Evolutionary conservation across 2,888 invertebrate genomes (phyloP).

Genomic region (Eurytoma adleriae): DNA sequence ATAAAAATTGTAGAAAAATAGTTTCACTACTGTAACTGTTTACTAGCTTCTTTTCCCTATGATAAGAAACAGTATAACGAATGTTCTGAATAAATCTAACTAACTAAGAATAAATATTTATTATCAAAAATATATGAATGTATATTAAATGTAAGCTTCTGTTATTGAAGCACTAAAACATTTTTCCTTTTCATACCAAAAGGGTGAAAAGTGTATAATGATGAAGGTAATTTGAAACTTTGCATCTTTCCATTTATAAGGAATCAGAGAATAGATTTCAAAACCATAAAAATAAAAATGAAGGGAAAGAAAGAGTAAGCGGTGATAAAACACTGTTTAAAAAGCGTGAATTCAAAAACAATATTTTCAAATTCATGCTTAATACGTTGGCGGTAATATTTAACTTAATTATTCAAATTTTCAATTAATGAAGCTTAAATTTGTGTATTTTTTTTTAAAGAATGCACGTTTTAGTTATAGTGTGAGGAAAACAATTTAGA

Average conservation of each 20-base stretch:
- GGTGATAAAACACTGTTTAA: too few relatives aligned
- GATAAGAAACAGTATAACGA: constrained; percentile 9
- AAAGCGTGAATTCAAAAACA: constrained; percentile 19
- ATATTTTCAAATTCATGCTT: constrained; percentile 23
- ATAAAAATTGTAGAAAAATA: constrained; percentile 47
- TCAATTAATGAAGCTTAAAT: too few relatives aligned
- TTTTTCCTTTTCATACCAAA: background rate
- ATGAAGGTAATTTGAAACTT: constrained; percentile 53
- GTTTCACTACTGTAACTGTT: constrained; percentile 19
- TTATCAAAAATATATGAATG: too few relatives aligned
- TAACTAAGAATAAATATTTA: background rate
- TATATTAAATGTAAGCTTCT: constrained; percentile 7
- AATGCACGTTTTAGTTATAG: too few relatives aligned
- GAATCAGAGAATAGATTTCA: background rate
- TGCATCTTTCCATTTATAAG: constrained; percentile 45
- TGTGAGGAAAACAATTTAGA: too few relatives aligned
- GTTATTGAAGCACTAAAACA: background rate
- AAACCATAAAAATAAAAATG: constrained; percentile 21
- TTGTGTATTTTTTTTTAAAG: too few relatives aligned
- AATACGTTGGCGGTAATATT: background rate
- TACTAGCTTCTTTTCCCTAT: constrained; percentile 26
- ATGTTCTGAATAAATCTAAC: constrained; percentile 22
- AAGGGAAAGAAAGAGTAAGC: constrained; percentile 21
- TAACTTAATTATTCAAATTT: too few relatives aligned
- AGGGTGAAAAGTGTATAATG: constrained; percentile 19